Evolutionary conservation across 2,888 invertebrate species (phyloP).

Genomic region (Sesamia inferens): DNA sequence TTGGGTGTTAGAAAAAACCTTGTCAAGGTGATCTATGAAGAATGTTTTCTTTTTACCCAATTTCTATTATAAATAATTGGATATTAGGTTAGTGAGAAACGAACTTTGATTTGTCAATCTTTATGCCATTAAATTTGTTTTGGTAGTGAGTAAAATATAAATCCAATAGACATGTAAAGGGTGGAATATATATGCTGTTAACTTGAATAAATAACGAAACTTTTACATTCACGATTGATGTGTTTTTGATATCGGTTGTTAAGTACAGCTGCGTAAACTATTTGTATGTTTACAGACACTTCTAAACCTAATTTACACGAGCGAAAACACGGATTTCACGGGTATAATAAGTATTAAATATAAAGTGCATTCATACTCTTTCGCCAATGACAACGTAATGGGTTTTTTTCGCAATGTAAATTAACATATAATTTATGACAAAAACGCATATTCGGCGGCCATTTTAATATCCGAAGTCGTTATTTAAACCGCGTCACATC

Average conservation of each 20-base stretch:
- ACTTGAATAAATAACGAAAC: constrained; percentile 53
- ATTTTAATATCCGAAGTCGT: constrained; percentile 88
- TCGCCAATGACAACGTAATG: constrained; percentile 59
- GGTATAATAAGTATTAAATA: constrained; percentile 43
- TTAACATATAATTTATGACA: constrained; percentile 71
- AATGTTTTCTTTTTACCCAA: constrained; percentile 8
- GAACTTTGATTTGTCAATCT: constrained; percentile 36
- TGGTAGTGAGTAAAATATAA: constrained; percentile 41
- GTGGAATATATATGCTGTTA: constrained; percentile 47
- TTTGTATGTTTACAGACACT: constrained; percentile 41
- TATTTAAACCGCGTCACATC: constrained; percentile 87
- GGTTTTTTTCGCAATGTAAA: constrained; percentile 62
- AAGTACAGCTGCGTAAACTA: constrained; percentile 49
- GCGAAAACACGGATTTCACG: constrained; percentile 40
- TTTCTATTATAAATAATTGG: constrained; percentile 32
- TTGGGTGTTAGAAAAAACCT: constrained; percentile 3
- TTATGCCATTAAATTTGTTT: constrained; percentile 37
- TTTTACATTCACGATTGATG: constrained; percentile 47
- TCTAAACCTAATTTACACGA: constrained; percentile 49
- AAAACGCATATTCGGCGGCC: constrained; percentile 78
- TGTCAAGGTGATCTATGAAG: constrained; percentile 15
- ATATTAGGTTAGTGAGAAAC: constrained; percentile 4
- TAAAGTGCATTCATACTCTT: constrained; percentile 57
- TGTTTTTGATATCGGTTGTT: constrained; percentile 54
- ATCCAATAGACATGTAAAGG: constrained; percentile 33